Conservation (phyloP, 2,888 invertebrate genomes). For the Drosophila trichaetosa region DNA sequence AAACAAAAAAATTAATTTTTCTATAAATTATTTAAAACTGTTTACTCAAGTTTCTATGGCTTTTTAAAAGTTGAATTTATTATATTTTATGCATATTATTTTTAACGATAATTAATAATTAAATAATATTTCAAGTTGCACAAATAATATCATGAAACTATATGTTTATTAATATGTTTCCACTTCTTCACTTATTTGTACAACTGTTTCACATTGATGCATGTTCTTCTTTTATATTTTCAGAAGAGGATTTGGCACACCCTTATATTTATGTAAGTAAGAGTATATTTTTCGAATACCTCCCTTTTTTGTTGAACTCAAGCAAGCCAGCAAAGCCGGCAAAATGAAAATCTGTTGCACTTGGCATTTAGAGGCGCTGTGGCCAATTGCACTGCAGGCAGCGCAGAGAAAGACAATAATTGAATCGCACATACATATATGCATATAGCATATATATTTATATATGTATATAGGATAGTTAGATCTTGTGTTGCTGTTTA, state of each 20-base stretch:
- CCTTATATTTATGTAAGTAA: not conserved
- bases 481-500: conserved; percentile 51
- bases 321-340: conserved; percentile 5
- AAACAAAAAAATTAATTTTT: not conserved
- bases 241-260: not conserved
- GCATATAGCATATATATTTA: conserved; percentile 14
- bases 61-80: not conserved
- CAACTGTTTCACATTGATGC: too few relatives aligned
- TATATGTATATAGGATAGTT: conserved; percentile 36
- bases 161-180: too few relatives aligned
- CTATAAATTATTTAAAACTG: not conserved
- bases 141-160: too few relatives aligned
- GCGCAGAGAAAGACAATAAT: conserved; percentile 62
- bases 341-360: conserved; percentile 42
- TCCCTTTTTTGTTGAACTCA: not conserved
- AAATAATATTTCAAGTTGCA: rapidly evolving
- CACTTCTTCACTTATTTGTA: not conserved
- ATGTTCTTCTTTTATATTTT: not conserved
- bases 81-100: not conserved
- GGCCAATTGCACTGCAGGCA: conserved; percentile 29
- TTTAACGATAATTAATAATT: not conserved
- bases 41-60: not conserved
- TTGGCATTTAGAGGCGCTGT: conserved; percentile 45
- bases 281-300: not conserved
- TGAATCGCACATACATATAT: conserved; percentile 56